Evolutionary conservation across 2,888 invertebrate species (phyloP).

Genomic region (Didymodactylos carnosus): DNA sequence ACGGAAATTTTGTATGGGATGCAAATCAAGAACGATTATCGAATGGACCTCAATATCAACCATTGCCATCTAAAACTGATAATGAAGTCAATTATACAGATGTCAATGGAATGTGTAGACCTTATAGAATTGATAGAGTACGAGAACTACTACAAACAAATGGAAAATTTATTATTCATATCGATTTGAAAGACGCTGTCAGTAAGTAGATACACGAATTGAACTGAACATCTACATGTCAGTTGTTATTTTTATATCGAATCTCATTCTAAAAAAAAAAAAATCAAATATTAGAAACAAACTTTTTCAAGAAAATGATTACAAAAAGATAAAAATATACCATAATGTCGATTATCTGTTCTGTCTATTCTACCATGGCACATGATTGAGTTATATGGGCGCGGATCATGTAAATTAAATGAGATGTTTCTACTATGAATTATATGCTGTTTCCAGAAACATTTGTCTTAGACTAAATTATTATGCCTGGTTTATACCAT

Average conservation of each 20-base stretch:
- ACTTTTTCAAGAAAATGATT: too few species aligned
- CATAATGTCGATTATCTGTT: too few species aligned
- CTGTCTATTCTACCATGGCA: too few species aligned
- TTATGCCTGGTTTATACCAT: too few species aligned
- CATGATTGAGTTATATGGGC: too few species aligned
- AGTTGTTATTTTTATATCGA: background rate
- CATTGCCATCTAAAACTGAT: background rate
- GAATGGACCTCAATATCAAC: conserved; percentile 8
- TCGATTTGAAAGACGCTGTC: conserved; percentile 3
- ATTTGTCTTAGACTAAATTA: too few species aligned
- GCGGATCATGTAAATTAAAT: too few species aligned
- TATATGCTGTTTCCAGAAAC: too few species aligned
- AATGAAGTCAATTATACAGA: conserved; percentile 7
- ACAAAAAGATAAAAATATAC: too few species aligned
- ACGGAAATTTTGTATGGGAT: conserved; percentile 10
- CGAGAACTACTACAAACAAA: conserved; percentile 7
- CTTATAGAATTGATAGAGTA: conserved; percentile 16
- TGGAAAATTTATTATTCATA: conserved; percentile 6
- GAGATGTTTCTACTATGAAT: too few species aligned
- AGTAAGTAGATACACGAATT: background rate
- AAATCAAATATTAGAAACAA: too few species aligned
- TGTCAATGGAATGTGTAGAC: conserved; percentile 24
- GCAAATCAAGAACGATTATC: conserved; percentile 6
- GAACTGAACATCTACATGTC: background rate
- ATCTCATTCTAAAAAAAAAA: too few species aligned